Base-by-base conservation (phyloP, 2,888 invertebrate genomes). In the Dryobota labecula region DNA sequence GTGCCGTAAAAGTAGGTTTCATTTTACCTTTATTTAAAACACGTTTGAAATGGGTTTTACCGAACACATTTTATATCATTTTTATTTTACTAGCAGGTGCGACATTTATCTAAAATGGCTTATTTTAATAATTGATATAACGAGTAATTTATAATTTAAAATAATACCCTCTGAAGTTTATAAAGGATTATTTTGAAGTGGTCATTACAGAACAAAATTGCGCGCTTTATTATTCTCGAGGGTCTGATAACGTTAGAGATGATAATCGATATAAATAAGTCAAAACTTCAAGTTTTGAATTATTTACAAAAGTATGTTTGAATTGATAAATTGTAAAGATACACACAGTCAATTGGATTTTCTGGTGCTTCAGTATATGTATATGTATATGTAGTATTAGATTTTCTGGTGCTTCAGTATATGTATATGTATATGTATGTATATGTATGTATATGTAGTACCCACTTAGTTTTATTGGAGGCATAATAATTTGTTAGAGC, bases 21-120 rank as follows among this genome's bases (percentile, higher is more conserved):
- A 66, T 70, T 79, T 84, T 72, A 83, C 54, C 73, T 73, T 65
- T 73, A 84, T 71, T 79, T 83, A 53, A 79, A 83, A 76, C 68
- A 63, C 27, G 58, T 76, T 83, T 79, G 66, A 73, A 83, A 78
- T 83, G 71, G 65, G 56, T 73, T 67, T 41, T 53, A 53, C 61
- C 24, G n/a, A 65, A 73, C 38, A 43, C 36, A 63, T 73, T 74
- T 80, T 58, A 76, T 70, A 60, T 56, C 33, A 64, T 76, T 73
- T 81, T 58, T 60, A 76, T 80, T 73, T 73, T 56, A 58, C 24
- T 43, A 24, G 56, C 43, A 76, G 58, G 45, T 58, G 56, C 13
- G 36, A 30, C n/a, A 53, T 68, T 56, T 51, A 66, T 57, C 27
- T 63, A 51, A 30, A 76, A 80, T 64, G 38, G n/a, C 20, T 62